Evolutionary conservation across 2,888 invertebrate genomes (phyloP).

Genomic region (Cataglyphis cursor): DNA sequence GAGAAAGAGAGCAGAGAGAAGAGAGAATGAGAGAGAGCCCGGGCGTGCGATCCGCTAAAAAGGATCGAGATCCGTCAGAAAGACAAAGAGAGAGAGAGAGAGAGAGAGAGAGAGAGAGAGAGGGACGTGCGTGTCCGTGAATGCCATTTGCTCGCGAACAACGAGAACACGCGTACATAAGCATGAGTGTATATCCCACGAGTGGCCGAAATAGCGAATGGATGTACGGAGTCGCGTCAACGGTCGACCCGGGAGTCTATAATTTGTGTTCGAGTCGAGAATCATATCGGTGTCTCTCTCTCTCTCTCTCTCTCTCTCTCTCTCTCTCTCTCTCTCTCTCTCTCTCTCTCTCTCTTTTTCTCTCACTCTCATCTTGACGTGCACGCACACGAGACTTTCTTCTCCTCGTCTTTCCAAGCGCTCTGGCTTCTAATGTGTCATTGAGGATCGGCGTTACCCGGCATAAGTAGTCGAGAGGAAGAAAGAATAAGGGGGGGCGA

Average conservation of each 20-base stretch:
- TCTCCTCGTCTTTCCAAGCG: conserved; percentile 76
- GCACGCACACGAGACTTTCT: conserved; percentile 72
- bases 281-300: conserved; percentile 48
- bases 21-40: conserved; percentile 46
- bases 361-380: conserved; percentile 61
- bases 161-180: conserved; percentile 49
- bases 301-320: conserved; percentile 56
- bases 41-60: conserved; percentile 72
- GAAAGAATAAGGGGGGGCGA: conserved; percentile 60
- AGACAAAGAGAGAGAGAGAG: neutral
- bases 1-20: neutral
- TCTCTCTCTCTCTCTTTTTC: conserved; percentile 33
- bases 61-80: conserved; percentile 73
- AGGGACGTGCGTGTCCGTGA: conserved; percentile 79
- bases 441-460: conserved; percentile 75
- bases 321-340: conserved; percentile 54
- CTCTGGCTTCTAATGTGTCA: conserved; percentile 81
- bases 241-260: conserved; percentile 85
- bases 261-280: conserved; percentile 83
- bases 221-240: conserved; percentile 77
- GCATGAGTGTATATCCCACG: conserved; percentile 51
- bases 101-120: neutral
- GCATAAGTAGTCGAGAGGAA: conserved; percentile 74
- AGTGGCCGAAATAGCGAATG: conserved; percentile 73
- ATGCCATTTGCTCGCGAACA: conserved; percentile 70